Base-by-base conservation (phyloP, 1,140 invertebrate genomes). In the Megathymus violae region DNA sequence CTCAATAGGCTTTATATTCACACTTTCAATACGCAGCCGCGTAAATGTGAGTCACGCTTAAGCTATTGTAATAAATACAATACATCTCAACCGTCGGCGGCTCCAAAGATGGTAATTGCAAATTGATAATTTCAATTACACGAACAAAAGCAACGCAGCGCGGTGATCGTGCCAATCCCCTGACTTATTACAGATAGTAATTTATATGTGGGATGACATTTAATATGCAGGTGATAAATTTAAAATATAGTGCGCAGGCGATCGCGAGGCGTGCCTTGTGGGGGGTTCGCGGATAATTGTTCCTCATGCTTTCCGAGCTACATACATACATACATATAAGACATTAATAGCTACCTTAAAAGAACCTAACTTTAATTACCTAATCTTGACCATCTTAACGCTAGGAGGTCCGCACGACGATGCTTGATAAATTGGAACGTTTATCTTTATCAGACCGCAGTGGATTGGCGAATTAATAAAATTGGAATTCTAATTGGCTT, bases 311-410 rank as follows among this genome's bases (percentile, higher is more conserved):
- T 22, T 62, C 34, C 40, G 22, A 44, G 36, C 67, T 67, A 75
- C n/a, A n/a, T n/a, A n/a, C n/a, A n/a, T n/a, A n/a, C n/a, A n/a
- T n/a, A n/a, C 84, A 82, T 75, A 76, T 83, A 79, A 78, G 41
- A 51, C 65, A 76, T 78, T 84, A 84, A 88, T 78, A 75, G 76
- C 59, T 74, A 50, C 82, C 80, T 84, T 88, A 85, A 88, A 83
- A 78, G 79, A 80, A 73, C 78, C 62, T 71, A 68, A 65, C 71
- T 82, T 84, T 88, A 82, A 85, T 85, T 82, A 74, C 78, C 76
- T 76, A 80, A 85, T 80, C 72, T 74, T 74, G 73, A 75, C 72
- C 62, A 52, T 75, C 72, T 67, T 60, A 70, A 66, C 69, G 62
- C 67, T 78, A 78, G 80, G 76, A 76, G 82, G 76, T 78, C 82